Base-by-base conservation (phyloP, 2,797 vertebrate genomes). In the Rhinella marina region DNA sequence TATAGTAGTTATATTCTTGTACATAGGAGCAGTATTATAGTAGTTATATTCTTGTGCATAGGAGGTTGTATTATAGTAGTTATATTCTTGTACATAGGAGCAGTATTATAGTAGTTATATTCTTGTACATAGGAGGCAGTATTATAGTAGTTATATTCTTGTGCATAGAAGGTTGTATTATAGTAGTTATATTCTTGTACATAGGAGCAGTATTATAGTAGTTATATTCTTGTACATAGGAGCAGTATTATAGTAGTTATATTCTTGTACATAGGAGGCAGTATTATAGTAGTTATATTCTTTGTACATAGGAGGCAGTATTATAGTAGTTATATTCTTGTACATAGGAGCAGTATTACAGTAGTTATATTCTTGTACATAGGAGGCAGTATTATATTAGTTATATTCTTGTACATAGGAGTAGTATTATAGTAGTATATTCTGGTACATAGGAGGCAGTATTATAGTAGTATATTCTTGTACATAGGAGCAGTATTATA, bases 241-340 rank as follows among this genome's bases (percentile, higher is more conserved):
- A 11, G 66, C 66, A 70, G 66, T 70, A 70, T 70, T 70, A 70
- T 70, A 70, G 66, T 70, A 70, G 66, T 70, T 70, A 70, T 70
- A 70, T 70, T 66, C 62, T 27, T 66, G 62, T 66, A 66, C 62
- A 25, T 66, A 66, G 62, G 62, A n/a, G 12, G 62, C n/a, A 66
- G 62, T 66, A 66, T 66, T 66, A 66, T 66, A 66, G 62, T 25
- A 25, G 62, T 66, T 66, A 25, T 66, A 25, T 66, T 66, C 7
- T 27, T 27, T 66, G 59, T 62, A 62, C 19, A 62, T 62, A 62
- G 59, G 21, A 23, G 59, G 59, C 21, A 62, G 59, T 62, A 62
- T 62, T 62, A 62, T 23, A 62, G 59, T 23, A 62, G 59, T 62
- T 62, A 23, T 62, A 62, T 62, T 62, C 59, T 23, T 62, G 59